These are phyloP conservation scores for Platyrinchus mystaceus DNA, from an alignment of 2,797 vertebrate genomes.

Conservation along the genomic window DNA sequence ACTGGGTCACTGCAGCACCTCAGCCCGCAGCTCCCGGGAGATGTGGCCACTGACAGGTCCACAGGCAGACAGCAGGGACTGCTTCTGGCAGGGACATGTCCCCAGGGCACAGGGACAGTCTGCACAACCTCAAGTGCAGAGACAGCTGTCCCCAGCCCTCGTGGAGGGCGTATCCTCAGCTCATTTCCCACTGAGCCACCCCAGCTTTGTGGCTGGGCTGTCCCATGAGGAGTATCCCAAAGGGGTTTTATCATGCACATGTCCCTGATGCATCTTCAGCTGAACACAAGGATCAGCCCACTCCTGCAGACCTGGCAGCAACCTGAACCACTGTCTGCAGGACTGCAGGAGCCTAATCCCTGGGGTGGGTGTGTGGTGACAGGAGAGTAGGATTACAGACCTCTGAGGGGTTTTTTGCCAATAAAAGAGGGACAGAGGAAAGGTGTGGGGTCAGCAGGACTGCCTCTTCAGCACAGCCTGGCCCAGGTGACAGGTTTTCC, in stretches of 20 bases:
- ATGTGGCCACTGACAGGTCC: not conserved
- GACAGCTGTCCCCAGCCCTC: not conserved
- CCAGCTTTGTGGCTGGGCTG: not conserved
- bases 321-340: rapidly evolving
- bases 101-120: not conserved
- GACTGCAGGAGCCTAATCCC: not conserved
- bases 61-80: not conserved
- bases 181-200: not conserved
- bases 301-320: not conserved
- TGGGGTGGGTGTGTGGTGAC: not conserved
- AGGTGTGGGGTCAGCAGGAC: not conserved
- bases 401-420: not conserved
- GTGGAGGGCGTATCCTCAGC: not conserved
- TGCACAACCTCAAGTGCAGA: not conserved
- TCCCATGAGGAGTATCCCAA: not conserved
- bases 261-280: not conserved
- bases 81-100: not conserved
- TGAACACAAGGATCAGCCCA: not conserved
- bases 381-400: not conserved
- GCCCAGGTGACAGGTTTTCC: not conserved
- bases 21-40: not conserved
- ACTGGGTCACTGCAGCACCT: not conserved
- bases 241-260: not conserved
- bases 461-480: not conserved
- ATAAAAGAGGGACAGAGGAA: not conserved